Percentiles rank a stretch among this genome's conserved stretches.
Evolutionary conservation across 2,113 vertebrate genomes (phyloP).

Genomic region (Chrysemys picta): DNA sequence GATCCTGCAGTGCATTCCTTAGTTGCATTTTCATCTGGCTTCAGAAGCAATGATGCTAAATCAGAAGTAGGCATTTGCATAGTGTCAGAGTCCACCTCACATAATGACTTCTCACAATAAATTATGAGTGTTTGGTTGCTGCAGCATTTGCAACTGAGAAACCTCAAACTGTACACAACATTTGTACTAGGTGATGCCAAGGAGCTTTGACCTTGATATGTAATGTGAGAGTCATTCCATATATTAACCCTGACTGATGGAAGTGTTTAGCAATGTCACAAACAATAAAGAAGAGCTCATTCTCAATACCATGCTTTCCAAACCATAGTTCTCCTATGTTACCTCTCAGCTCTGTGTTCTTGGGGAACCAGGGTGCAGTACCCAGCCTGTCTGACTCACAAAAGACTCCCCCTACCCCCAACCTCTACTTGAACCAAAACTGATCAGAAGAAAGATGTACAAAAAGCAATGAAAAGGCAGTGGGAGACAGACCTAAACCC

Average conservation of each 20-base stretch:
- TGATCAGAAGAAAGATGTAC: too few relatives aligned
- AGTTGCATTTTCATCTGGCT: neutral
- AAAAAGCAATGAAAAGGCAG: too few relatives aligned
- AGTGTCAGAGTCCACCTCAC: neutral
- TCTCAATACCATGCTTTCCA: neutral
- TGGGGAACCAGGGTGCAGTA: too few relatives aligned
- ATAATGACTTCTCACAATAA: constrained; percentile 33
- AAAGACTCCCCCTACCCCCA: too few relatives aligned
- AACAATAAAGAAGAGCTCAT: neutral
- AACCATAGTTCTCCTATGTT: neutral
- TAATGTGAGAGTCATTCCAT: constrained; percentile 25
- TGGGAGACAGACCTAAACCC: too few relatives aligned
- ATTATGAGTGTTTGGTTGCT: neutral
- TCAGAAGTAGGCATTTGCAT: constrained; percentile 21
- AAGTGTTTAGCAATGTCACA: constrained; percentile 16
- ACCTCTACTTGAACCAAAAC: too few relatives aligned
- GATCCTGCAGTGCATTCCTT: neutral
- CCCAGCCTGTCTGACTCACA: too few relatives aligned
- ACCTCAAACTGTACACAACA: rapidly evolving
- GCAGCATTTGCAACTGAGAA: constrained; percentile 2
- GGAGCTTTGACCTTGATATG: neutral
- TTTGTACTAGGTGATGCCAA: neutral
- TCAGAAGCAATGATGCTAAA: constrained; percentile 1
- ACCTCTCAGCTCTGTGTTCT: too few relatives aligned
- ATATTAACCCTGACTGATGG: neutral